These are phyloP conservation scores for Apis dorsata DNA, from an alignment of 1,140 invertebrate species.

Conservation along the genomic window DNA sequence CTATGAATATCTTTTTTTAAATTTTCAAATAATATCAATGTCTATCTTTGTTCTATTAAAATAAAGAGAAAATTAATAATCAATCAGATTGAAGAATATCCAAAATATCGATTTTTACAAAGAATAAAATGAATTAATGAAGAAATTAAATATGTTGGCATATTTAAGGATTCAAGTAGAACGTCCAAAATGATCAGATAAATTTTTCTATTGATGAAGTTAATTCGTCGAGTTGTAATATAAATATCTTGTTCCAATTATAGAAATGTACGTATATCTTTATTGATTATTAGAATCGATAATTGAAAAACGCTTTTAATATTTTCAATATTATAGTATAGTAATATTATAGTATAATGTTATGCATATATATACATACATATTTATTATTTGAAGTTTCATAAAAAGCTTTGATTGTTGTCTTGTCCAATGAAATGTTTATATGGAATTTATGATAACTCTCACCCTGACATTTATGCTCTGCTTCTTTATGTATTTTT, in stretches of 20 bases:
- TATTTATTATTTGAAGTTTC: not conserved
- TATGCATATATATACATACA: not conserved
- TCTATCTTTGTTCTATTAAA: not conserved
- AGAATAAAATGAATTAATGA: not conserved
- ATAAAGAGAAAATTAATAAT: not conserved
- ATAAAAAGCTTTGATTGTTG: no score
- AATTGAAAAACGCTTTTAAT: slow-evolving; percentile 12
- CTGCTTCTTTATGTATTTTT: not conserved
- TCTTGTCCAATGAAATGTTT: not conserved
- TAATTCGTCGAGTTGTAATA: not conserved
- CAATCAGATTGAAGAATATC: not conserved
- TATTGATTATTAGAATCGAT: slow-evolving; percentile 12
- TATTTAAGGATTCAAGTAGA: not conserved
- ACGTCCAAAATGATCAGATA: not conserved
- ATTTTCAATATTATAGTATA: not conserved
- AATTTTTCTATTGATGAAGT: not conserved
- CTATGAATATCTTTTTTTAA: not conserved
- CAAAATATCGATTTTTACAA: not conserved
- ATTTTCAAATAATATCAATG: not conserved
- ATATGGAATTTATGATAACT: slow-evolving; percentile 26
- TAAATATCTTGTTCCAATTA: slow-evolving; percentile 14
- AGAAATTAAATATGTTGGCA: not conserved
- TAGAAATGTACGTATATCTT: not conserved
- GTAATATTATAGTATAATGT: no score
- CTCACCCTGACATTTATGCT: not conserved